phyloP scores from a whole-genome alignment of 53 echinoderm and acorn worm species.

The Glandiceps talaboti region DNA sequence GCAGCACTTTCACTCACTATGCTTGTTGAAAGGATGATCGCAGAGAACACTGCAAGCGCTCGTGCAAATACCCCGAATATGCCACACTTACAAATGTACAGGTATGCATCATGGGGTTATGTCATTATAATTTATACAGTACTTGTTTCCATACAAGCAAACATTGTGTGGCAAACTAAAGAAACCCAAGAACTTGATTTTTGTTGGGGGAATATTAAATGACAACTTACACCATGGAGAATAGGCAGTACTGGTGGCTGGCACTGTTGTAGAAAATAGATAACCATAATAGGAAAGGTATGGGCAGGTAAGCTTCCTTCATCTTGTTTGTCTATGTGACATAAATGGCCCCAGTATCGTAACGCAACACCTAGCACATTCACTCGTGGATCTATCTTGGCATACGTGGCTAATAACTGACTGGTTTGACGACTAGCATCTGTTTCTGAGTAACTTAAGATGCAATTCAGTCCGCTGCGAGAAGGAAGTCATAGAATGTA shows the following conservation, averaged over 20 bases:
- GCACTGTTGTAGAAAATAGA: slow-evolving; percentile 80
- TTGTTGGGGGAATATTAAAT: too few species aligned
- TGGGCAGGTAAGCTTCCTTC: slow-evolving; percentile 83
- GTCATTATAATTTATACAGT: too few species aligned
- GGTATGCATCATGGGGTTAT: too few species aligned
- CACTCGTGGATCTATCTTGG: slow-evolving; percentile 44
- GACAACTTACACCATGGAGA: slow-evolving; percentile 55
- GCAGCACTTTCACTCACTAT: too few species aligned
- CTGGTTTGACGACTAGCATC: slow-evolving; percentile 10
- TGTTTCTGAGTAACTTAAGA: neutral
- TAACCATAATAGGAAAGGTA: slow-evolving; percentile 62
- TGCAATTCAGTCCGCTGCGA: slow-evolving; percentile 41
- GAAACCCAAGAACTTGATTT: too few species aligned
- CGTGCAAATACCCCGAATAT: too few species aligned
- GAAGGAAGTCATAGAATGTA: neutral
- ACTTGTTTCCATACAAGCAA: too few species aligned
- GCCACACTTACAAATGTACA: too few species aligned
- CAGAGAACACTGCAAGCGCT: too few species aligned
- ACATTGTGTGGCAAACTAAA: too few species aligned
- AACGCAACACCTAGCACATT: slow-evolving; percentile 50
- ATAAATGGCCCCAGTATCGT: slow-evolving; percentile 75
- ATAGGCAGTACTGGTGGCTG: slow-evolving; percentile 62
- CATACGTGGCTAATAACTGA: slow-evolving; percentile 50
- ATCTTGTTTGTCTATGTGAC: slow-evolving; percentile 67
- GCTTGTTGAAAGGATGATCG: too few species aligned